These are phyloP conservation scores for Sprattus sprattus DNA, from an alignment of 2,113 vertebrate genomes.

Conservation along the genomic window DNA sequence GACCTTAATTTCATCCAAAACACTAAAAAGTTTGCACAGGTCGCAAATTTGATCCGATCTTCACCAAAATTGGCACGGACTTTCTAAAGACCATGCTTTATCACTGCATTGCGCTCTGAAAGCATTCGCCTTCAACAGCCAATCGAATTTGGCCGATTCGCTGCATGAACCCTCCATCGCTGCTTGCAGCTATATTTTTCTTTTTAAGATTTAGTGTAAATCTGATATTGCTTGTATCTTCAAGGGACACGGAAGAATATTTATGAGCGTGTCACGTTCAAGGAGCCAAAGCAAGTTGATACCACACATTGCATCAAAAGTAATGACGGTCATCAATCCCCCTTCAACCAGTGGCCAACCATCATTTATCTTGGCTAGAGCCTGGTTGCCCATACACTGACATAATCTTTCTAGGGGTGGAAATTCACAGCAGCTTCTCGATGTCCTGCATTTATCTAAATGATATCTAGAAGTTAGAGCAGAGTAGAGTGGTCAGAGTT, in stretches of 20 bases:
- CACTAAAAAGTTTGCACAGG: too few species aligned
- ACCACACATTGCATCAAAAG: constrained; percentile 10
- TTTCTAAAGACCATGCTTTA: too few species aligned
- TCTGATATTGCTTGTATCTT: constrained; percentile 7
- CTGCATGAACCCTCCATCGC: too few species aligned
- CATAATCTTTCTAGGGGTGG: not conserved
- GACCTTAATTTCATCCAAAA: too few species aligned
- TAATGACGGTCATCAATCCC: constrained; percentile 15
- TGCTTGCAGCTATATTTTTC: too few species aligned
- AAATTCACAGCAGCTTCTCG: not conserved
- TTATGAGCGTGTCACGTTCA: constrained; percentile 16
- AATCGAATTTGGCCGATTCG: too few species aligned
- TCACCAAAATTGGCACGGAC: too few species aligned
- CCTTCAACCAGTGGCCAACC: constrained; percentile 3
- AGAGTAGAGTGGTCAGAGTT: not conserved
- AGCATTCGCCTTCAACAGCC: too few species aligned
- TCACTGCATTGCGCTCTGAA: too few species aligned
- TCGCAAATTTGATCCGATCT: too few species aligned
- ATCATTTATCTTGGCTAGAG: constrained; percentile 10
- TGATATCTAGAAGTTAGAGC: not conserved
- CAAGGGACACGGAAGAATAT: not conserved
- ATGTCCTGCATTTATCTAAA: not conserved
- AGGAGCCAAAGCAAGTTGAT: constrained; percentile 10
- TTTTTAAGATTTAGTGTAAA: constrained; percentile 5
- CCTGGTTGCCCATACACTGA: not conserved